Base-by-base conservation (phyloP, 2,797 vertebrate genomes). In the Discoglossus pictus region DNA sequence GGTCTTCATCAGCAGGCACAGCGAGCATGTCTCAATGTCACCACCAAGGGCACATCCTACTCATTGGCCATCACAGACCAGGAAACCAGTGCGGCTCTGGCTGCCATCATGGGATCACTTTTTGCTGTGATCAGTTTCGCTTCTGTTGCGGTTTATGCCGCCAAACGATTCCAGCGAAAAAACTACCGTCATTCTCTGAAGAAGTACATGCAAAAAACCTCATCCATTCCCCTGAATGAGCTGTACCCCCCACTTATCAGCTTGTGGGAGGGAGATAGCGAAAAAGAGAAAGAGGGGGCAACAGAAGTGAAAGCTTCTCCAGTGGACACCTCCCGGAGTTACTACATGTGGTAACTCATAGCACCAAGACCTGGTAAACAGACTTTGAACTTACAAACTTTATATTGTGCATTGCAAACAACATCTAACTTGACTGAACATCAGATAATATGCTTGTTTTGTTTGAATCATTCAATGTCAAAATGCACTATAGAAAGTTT, bases 131-230 rank as follows among this genome's bases (percentile, higher is more conserved):
- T 96, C 70, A 94, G 95, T 78, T 83, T 98, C 12, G 92, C 90
- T 1, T 95, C 92, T 13, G 55, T 95, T 39, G 90, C 90, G 0
- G 81, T 94, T 69, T 98, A 94, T 21, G 81, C 93, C 4, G 91
- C 92, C n/a, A 97, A 92, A 76, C 89, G 95, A 59, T 93, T 96
- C 83, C 98, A 98, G 83, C 92, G 95, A 38, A 98, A 97, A 86
- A 98, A 98, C 83, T 98, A 98, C 78, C 94, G 98, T 76, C 97
- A 98, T 61, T 99, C 97, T 0, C 75, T 99, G 52, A 98, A 98
- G 84, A 98, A 98, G 82, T 99, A 98, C 87, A 98, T 98, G 96
- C 95, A 98, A 86, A 99, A 98, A 84, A 98, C 95, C 48, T 98
- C 97, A 1, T 98, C 97, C 0, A 98, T 99, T 79, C 97, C 97